Evolutionary conservation across 2,888 invertebrate genomes (phyloP).

Genomic region (Maniola hyperantus): DNA sequence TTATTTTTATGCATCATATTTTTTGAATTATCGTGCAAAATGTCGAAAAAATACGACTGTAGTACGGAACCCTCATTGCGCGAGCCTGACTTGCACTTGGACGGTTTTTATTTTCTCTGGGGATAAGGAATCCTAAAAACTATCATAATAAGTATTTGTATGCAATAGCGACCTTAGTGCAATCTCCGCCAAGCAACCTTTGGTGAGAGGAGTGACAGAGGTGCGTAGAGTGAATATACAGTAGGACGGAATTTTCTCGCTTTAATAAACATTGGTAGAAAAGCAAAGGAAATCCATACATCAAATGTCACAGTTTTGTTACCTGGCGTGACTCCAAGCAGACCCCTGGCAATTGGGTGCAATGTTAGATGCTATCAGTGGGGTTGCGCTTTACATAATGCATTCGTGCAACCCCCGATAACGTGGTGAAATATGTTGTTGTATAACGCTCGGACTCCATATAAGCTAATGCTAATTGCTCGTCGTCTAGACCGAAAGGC

Average conservation of each 20-base stretch:
- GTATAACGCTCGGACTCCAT: conserved; percentile 20
- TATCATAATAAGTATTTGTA: no score
- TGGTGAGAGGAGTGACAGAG: no score
- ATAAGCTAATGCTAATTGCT: conserved; percentile 15
- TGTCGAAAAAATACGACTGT: no score
- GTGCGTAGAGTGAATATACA: neutral
- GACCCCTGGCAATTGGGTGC: conserved; percentile 45
- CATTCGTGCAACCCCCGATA: conserved; percentile 54
- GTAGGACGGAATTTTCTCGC: neutral
- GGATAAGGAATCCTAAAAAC: no score
- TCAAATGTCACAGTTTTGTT: conserved; percentile 26
- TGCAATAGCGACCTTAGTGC: no score
- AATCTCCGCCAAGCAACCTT: no score
- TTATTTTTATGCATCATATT: no score
- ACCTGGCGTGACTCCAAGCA: conserved; percentile 47
- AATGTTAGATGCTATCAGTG: conserved; percentile 52
- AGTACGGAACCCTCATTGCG: no score
- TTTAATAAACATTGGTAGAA: conserved; percentile 2
- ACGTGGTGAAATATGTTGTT: conserved; percentile 50
- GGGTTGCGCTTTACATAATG: conserved; percentile 53
- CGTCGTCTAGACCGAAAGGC: neutral
- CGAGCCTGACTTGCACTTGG: no score
- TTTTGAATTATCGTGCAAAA: no score
- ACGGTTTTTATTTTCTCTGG: no score
- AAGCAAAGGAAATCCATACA: conserved; percentile 22